Evolutionary conservation across 2,113 vertebrate genomes (phyloP), one percentile per base, ranked within the genome.

Genomic region (Misgurnus mizolepis): DNA sequence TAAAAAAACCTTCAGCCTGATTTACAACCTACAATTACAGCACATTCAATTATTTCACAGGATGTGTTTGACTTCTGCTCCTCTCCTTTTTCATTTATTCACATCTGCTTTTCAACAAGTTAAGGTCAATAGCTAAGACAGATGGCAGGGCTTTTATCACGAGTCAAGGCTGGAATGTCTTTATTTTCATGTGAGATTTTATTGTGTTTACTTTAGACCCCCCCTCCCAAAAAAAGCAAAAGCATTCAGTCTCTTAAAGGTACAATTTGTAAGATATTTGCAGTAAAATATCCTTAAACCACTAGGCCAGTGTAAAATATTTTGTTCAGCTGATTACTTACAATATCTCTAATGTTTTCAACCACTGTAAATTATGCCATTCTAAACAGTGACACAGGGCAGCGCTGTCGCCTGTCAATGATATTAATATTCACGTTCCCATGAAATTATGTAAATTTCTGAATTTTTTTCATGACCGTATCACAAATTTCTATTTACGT

Each of bases 21-120:
- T 49, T 68, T 49, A 50, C 1, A 45, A 68, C 17, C 40, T 53
- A 7, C 61, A 69, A 69, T 81, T 76, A 50, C 11, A 39, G 40
- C 6, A 27, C 15, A 67, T 3, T 6, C 62, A 67, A 14, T 49
- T 40, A 61, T n/a, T 61, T 39, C 3, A n/a, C 5, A n/a, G 62
- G 40, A 60, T 5, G 6, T 53, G 60, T 66, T 73, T 73, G 49
- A 80, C 39, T 40, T 55, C 45, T 10, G 62, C 8, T 39, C 39
- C 40, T 80, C 47, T 34, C 47, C n/a, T 39, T 10, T 39, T 67
- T 80, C 18, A 34, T 22, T 47, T 12, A 58, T 67, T 58, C 7
- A 58, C n/a, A 5, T 5, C 14, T 7, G 17, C 17, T 66, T 47
- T 70, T 70, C 61, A 75, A 27, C 17, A 40, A n/a, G 40, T 27